Conservation (phyloP, 2,888 invertebrate genomes). For the Seira sanloemensis region DNA sequence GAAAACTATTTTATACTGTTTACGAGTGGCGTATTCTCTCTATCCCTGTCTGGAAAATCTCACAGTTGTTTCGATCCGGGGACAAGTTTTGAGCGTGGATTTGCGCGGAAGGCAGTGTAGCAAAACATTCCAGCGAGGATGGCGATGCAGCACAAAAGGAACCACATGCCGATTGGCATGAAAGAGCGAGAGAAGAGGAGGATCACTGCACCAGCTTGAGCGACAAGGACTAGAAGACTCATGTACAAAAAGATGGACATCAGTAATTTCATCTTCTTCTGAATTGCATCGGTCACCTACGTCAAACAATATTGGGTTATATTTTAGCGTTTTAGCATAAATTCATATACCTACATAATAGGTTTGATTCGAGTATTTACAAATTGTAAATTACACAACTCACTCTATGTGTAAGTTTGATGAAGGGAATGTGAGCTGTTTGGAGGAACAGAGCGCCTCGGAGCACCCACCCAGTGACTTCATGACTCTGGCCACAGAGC, state of each 20-base stretch:
- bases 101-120: constrained; percentile 57
- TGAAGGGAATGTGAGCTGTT: constrained; percentile 73
- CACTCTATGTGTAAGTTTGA: constrained; percentile 72
- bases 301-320: too few species aligned
- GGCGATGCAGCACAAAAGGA: constrained; percentile 67
- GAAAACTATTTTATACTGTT: too few species aligned
- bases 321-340: too few species aligned
- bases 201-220: constrained; percentile 67
- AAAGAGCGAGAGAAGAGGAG: constrained; percentile 64
- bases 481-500: constrained; percentile 67
- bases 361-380: constrained; percentile 17
- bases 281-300: constrained; percentile 66
- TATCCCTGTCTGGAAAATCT: too few species aligned
- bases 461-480: constrained; percentile 65
- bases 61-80: too few species aligned
- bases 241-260: constrained; percentile 69
- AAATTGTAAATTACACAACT: constrained; percentile 32
- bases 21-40: too few species aligned
- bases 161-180: constrained; percentile 69
- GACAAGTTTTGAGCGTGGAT: constrained; percentile 48
- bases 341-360: too few species aligned
- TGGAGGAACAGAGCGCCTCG: constrained; percentile 71
- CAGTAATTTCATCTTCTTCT: constrained; percentile 63
- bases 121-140: constrained; percentile 67
- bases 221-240: constrained; percentile 72